phyloP scores from a whole-genome alignment of 2,888 invertebrate species.

The Hofmannophila pseudospretella region DNA sequence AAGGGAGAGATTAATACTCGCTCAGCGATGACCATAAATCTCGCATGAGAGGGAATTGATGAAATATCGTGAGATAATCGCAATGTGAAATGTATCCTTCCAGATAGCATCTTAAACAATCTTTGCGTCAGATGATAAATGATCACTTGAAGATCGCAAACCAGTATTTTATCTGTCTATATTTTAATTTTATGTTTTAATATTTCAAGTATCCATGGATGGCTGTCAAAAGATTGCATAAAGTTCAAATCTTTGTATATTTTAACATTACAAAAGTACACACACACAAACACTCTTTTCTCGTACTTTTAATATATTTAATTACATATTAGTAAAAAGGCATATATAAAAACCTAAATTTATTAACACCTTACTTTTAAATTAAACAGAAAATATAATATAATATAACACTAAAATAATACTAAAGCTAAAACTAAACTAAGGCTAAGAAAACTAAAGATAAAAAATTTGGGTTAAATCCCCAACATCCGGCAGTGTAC shows the following conservation, averaged over 20 bases:
- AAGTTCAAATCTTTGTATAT: slow-evolving; percentile 1
- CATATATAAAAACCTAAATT: no score
- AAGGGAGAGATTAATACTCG: no score
- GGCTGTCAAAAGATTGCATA: slow-evolving; percentile 8
- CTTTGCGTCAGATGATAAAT: slow-evolving; percentile 27
- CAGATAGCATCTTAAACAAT: slow-evolving; percentile 34
- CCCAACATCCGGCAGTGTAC: no score
- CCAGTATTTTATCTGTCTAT: slow-evolving; percentile 7
- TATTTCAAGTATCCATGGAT: background rate
- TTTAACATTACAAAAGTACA: background rate
- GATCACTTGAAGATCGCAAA: slow-evolving; percentile 14
- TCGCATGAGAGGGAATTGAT: slow-evolving; percentile 20
- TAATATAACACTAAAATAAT: no score
- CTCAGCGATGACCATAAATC: slow-evolving; percentile 33
- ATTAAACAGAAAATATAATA: no score
- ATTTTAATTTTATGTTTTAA: background rate
- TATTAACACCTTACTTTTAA: no score
- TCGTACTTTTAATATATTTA: no score
- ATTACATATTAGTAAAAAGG: background rate
- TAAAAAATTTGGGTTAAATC: no score
- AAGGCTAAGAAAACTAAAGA: no score
- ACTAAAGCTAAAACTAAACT: no score
- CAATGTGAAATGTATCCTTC: slow-evolving; percentile 36
- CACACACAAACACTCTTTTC: no score
- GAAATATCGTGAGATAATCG: slow-evolving; percentile 23